phyloP scores from a whole-genome alignment of 1,140 invertebrate genomes.

The Drosophila jambulina region DNA sequence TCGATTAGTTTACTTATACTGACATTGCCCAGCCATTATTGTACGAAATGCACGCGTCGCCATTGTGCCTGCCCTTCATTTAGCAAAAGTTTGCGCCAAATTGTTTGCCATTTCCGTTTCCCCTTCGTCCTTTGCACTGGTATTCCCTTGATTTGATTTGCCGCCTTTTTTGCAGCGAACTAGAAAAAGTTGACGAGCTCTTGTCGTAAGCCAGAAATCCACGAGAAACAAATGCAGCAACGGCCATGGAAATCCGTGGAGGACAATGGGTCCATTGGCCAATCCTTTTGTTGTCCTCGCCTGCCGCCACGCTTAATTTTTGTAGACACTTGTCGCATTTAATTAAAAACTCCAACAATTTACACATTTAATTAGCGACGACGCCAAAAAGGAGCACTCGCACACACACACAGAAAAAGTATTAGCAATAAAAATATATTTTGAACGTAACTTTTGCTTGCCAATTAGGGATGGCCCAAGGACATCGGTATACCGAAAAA shows the following conservation, averaged over 20 bases:
- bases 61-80: slow-evolving; percentile 33
- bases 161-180: slow-evolving; percentile 69
- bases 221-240: slow-evolving; percentile 24
- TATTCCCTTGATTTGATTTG: slow-evolving; percentile 34
- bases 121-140: slow-evolving; percentile 14
- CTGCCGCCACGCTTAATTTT: slow-evolving; percentile 72
- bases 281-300: slow-evolving; percentile 55
- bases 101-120: slow-evolving; percentile 36
- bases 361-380: slow-evolving; percentile 80
- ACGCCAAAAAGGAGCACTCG: slow-evolving; percentile 24
- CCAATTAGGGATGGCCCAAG: not conserved
- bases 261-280: slow-evolving; percentile 32
- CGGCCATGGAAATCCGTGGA: slow-evolving; percentile 5
- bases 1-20: slow-evolving; percentile 27
- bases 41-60: slow-evolving; percentile 41
- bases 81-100: slow-evolving; percentile 47
- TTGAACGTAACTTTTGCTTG: slow-evolving; percentile 66
- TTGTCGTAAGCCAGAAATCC: slow-evolving; percentile 53
- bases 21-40: slow-evolving; percentile 15
- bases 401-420: slow-evolving; percentile 52
- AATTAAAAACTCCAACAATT: slow-evolving; percentile 80
- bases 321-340: slow-evolving; percentile 78
- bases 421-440: slow-evolving; percentile 82
- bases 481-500: no score
- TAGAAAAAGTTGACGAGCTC: slow-evolving; percentile 65